Evolutionary conservation across 2,888 invertebrate species (phyloP), one percentile per base, ranked within the genome.

Genomic region (Pheosia tremula): DNA sequence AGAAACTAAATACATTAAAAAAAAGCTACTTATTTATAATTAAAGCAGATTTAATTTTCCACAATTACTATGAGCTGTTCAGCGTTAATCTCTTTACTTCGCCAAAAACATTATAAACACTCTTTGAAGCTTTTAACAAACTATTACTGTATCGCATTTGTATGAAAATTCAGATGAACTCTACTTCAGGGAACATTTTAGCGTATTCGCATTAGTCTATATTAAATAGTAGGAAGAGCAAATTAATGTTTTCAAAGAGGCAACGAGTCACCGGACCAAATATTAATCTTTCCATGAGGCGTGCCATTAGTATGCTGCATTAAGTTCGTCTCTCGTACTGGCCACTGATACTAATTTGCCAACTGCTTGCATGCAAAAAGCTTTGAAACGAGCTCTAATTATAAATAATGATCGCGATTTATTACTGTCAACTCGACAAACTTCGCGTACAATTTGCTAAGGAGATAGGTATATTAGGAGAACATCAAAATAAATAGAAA

Each of bases 251-350:
- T 77, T 82, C 83, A 89, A 88, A 87, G 85, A 81, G 81, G 73
- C 69, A 76, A 77, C 74, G 77, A 73, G 78, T 78, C 76, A 79
- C 74, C 74, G 74, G 80, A 77, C 81, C 77, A 83, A 78, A 86
- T 87, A 89, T 89, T 88, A 88, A 83, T 85, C 85, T 86, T 90
- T 89, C 86, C 87, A 86, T 82, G 82, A 79, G 75, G 68, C 69
- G 74, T 66, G 74, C 78, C 80, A 86, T 88, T 87, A 84, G 79
- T 72, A 71, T 54, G 69, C 67, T 72, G 66, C 24, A 24, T 77
- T 76, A 68, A 62, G 71, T 75, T 71, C 59, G 63, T 63, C 72
- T 63, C 64, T 66, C 58, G 61, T 62, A 62, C 68, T 72, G 69
- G 67, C 63, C 69, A 72, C 77, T 72, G 64, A 57, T 64, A 66